Evolutionary conservation across 2,888 invertebrate genomes (phyloP), one percentile per base, ranked within the genome.

Genomic region (Heliconius cydno): DNA sequence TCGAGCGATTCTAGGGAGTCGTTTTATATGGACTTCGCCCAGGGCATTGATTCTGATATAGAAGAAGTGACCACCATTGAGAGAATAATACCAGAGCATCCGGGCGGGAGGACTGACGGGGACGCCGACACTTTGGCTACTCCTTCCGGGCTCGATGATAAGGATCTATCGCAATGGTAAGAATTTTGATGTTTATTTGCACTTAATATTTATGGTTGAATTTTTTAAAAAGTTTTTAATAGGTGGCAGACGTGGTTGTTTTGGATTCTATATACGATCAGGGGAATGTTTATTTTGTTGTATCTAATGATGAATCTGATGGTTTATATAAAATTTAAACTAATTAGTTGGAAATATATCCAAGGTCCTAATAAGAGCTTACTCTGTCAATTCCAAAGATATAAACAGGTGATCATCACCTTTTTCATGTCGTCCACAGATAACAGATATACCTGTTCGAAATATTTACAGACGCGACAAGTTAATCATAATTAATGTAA

Each of bases 11-110:
- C 98, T 60, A 96, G 98, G 83, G 98, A 98, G 91, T 98, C 98
- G 78, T 98, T 98, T 91, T 98, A 98, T 88, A 98, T 98, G 98
- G 98, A 98, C 93, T 98, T 98, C 90, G 98, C 98, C 87, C 97
- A 97, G 95, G 98, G 98, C 81, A 98, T 98, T 90, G 98, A 98
- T 92, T 98, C 98, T 30, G 98, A 98, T 89, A 98, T 98, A 87
- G 98, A 98, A 90, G 98, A 98, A 92, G 97, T 98, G 88, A 97
- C 97, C 71, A 97, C 97, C 78, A 96, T 96, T 74, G 96, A 96
- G 86, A 95, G 96, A 71, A 92, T 95, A 81, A 95, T 95, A 71
- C 95, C 95, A 79, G 95, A 95, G 86, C 93, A 95, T 84, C 94
- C 92, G 82, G 94, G 90, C 0, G 94, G 94, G 28, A 87, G 94